Percentiles rank a stretch among this genome's conserved stretches.
These are phyloP conservation scores for Brachirus orientalis DNA, from an alignment of 2,113 vertebrate genomes.

Conservation along the genomic window DNA sequence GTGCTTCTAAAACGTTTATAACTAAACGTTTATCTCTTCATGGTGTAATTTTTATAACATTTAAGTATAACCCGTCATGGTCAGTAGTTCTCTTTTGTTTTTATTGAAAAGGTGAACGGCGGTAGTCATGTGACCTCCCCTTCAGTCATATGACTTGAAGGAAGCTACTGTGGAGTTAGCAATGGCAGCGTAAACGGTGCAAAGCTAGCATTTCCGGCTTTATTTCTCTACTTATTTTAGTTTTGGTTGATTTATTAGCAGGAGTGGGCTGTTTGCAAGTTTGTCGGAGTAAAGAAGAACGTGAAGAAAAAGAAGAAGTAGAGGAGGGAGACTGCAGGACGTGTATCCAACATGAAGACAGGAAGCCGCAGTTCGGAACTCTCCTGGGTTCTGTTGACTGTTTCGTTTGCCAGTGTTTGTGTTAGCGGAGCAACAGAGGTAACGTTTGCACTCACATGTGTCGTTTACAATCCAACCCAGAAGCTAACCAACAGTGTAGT, in stretches of 20 bases:
- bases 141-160: constrained; percentile 35
- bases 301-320: neutral
- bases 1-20: no score
- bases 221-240: no score
- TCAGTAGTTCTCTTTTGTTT: constrained; percentile 15
- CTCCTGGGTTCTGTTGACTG: neutral
- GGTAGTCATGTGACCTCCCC: constrained; percentile 38
- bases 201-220: no score
- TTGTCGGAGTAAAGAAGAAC: no score
- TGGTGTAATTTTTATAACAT: no score
- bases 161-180: neutral
- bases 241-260: neutral
- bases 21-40: no score
- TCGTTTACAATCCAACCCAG: no score
- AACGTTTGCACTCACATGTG: neutral
- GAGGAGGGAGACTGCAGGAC: neutral
- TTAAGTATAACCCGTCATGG: no score
- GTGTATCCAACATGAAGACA: constrained; percentile 4
- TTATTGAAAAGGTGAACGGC: neutral
- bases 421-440: constrained; percentile 12
- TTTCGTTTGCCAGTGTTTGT: neutral
- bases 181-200: neutral
- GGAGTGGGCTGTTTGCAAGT: neutral
- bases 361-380: neutral
- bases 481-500: no score